A percentile compares a stretch with the other conserved stretches of the same genome.
Evolutionary conservation across 1,140 invertebrate species (phyloP).

Genomic region (Holcopasites calliopsidis): DNA sequence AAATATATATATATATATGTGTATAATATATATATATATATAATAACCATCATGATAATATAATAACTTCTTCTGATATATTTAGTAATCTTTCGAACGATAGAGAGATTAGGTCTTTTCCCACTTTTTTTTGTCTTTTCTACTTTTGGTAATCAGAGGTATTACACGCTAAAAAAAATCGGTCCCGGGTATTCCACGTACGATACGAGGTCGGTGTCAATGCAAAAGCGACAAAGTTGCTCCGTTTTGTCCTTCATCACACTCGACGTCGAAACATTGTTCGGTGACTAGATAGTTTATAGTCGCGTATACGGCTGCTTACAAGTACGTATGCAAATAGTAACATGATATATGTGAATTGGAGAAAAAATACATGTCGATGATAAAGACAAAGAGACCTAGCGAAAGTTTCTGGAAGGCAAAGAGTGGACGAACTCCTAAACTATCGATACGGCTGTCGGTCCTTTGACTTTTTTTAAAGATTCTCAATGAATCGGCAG

Average conservation of each 20-base stretch:
- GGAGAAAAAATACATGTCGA: conserved; percentile 49
- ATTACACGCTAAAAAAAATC: conserved; percentile 52
- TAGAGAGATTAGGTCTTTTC: conserved; percentile 55
- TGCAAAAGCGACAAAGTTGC: conserved; percentile 20
- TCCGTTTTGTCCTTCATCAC: neutral
- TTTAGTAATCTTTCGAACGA: conserved; percentile 49
- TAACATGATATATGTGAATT: conserved; percentile 49
- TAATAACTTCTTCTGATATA: conserved; percentile 50
- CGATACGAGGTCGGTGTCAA: conserved; percentile 14
- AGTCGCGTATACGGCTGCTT: conserved; percentile 28
- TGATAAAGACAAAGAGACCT: conserved; percentile 57
- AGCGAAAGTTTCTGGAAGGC: conserved; percentile 69
- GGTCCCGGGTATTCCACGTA: conserved; percentile 46
- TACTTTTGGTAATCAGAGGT: conserved; percentile 23
- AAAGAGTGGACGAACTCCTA: conserved; percentile 69
- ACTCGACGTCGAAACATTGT: conserved; percentile 18
- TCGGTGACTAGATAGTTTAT: conserved; percentile 26
- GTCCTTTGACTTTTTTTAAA: neutral
- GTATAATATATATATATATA: conserved; percentile 39
- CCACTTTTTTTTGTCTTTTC: conserved; percentile 5
- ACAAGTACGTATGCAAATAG: conserved; percentile 35
- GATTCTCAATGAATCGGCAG: conserved; percentile 34
- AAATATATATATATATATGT: conserved; percentile 50
- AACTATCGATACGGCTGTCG: conserved; percentile 52
- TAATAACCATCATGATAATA: conserved; percentile 41